Percentiles rank a stretch among this genome's conserved stretches.
These are phyloP conservation scores for Gortyna flavago DNA, from an alignment of 2,888 invertebrate genomes.

Conservation along the genomic window DNA sequence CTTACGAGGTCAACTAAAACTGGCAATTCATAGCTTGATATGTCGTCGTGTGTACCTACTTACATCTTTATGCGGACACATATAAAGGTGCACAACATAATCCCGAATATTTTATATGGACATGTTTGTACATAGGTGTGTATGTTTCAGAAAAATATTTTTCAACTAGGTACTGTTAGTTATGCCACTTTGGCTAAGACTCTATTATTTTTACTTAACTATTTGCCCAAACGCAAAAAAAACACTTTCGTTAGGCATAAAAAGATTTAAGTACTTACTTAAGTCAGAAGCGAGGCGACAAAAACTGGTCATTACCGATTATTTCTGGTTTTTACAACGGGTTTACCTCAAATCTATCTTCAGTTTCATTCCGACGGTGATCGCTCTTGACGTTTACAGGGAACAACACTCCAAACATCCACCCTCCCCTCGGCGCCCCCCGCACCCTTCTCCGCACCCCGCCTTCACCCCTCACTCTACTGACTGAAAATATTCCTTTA, in stretches of 20 bases:
- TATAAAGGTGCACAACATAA: not conserved
- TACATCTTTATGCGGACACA: not conserved
- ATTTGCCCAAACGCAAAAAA: not conserved
- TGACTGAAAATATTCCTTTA: constrained; percentile 68
- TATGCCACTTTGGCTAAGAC: not conserved
- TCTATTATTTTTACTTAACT: not conserved
- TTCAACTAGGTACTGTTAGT: not conserved
- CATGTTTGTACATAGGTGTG: not conserved
- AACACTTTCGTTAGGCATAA: constrained; percentile 12
- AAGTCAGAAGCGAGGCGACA: constrained; percentile 46
- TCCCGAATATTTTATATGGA: not conserved
- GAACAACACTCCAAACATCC: constrained; percentile 81
- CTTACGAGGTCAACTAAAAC: too few relatives aligned
- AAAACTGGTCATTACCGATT: constrained; percentile 70
- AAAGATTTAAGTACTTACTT: constrained; percentile 33
- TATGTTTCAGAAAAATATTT: not conserved
- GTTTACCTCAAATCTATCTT: constrained; percentile 75
- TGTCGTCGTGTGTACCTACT: too few relatives aligned
- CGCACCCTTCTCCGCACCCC: constrained; percentile 41
- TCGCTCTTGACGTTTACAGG: constrained; percentile 86
- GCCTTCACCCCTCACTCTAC: constrained; percentile 43
- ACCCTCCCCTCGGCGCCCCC: constrained; percentile 56
- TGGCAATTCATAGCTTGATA: too few relatives aligned
- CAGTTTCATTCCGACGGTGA: constrained; percentile 77
- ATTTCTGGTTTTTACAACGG: constrained; percentile 69